phyloP scores from a whole-genome alignment of 2,113 vertebrate species.

The Nibea albiflora region DNA sequence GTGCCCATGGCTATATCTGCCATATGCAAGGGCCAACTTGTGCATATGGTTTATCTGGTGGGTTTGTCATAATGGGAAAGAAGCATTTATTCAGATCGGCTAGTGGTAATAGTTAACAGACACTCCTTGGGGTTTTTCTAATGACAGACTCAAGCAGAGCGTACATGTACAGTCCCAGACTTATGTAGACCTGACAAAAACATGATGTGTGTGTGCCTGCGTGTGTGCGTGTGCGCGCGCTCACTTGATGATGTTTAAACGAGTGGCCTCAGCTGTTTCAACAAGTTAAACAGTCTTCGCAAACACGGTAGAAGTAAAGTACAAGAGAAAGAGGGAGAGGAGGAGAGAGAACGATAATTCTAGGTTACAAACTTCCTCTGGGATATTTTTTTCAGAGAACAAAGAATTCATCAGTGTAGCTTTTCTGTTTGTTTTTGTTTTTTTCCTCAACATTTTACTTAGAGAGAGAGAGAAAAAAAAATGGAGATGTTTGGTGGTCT shows the following conservation, averaged over 20 bases:
- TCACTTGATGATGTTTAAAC: constrained; percentile 77
- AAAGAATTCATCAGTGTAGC: constrained; percentile 64
- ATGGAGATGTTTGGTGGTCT: constrained; percentile 73
- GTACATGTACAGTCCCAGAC: constrained; percentile 35
- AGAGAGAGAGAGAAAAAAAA: constrained; percentile 28
- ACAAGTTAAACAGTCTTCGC: constrained; percentile 74
- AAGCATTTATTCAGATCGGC: constrained; percentile 35
- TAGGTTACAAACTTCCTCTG: constrained; percentile 77
- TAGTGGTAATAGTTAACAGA: constrained; percentile 63
- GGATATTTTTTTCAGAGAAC: constrained; percentile 74
- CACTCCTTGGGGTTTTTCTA: constrained; percentile 37
- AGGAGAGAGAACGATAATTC: constrained; percentile 69
- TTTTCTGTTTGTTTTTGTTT: constrained; percentile 10
- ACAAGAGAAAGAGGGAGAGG: constrained; percentile 35
- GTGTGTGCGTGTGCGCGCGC: neutral
- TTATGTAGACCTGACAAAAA: constrained; percentile 40
- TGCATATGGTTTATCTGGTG: constrained; percentile 37
- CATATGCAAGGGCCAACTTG: neutral
- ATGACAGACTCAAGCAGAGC: constrained; percentile 49
- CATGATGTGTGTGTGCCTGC: constrained; percentile 33
- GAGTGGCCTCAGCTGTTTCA: constrained; percentile 73
- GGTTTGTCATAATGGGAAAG: constrained; percentile 35
- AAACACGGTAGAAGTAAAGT: constrained; percentile 61
- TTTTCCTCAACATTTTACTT: constrained; percentile 40
- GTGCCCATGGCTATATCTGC: constrained; percentile 17